Percentiles rank a stretch among this genome's conserved stretches.
Evolutionary conservation across 2,113 vertebrate genomes (phyloP).

Genomic region (Corythaeola cristata): DNA sequence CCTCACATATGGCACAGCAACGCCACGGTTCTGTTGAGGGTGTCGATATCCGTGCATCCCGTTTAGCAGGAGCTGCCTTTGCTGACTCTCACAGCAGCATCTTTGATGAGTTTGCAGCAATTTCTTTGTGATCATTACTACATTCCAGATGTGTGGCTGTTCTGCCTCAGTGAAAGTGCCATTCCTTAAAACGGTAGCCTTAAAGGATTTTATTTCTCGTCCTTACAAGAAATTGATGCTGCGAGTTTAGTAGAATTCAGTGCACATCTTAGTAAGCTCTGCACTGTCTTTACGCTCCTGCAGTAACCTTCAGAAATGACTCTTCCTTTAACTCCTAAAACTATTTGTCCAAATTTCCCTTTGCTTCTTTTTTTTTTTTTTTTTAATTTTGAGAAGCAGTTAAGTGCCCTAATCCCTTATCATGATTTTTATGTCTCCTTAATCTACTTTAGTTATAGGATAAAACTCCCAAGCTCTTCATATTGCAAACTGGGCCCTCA

Average conservation of each 20-base stretch:
- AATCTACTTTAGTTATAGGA: background rate
- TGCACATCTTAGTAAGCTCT: background rate
- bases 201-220: background rate
- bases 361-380: background rate
- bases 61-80: background rate
- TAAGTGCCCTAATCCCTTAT: slow-evolving; percentile 18
- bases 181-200: background rate
- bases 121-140: background rate
- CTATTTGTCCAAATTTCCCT: background rate
- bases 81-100: background rate
- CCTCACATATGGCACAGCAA: background rate
- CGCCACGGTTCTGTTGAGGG: rapidly evolving
- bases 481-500: background rate
- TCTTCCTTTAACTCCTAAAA: background rate
- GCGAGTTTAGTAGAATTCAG: background rate
- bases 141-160: background rate
- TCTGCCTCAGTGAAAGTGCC: background rate
- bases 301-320: background rate
- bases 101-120: background rate
- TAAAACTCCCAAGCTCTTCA: slow-evolving; percentile 10
- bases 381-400: slow-evolving; percentile 27
- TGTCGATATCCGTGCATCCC: background rate
- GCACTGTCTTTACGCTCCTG: background rate
- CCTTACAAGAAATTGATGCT: background rate
- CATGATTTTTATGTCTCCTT: background rate